Conservation (phyloP, 2,797 vertebrate genomes). For the Sandelia bainsii region DNA sequence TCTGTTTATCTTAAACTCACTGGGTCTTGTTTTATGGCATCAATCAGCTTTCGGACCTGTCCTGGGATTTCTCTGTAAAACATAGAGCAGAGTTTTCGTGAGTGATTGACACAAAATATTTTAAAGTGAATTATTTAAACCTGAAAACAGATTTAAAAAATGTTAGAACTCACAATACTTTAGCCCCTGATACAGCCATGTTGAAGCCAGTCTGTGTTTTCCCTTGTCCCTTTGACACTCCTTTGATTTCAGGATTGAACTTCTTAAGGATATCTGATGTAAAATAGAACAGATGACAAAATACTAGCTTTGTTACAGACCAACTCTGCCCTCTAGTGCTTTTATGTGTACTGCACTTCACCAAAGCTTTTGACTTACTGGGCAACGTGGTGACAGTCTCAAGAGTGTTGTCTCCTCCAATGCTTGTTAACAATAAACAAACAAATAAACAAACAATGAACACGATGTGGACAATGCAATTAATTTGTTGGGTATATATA, state of each 20-base stretch:
- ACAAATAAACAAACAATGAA: background rate
- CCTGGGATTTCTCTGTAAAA: constrained; percentile 85
- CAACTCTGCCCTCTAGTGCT: constrained; percentile 63
- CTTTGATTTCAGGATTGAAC: constrained; percentile 90
- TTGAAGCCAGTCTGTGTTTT: constrained; percentile 86
- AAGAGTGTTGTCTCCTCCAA: constrained; percentile 89
- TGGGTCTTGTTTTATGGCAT: constrained; percentile 83
- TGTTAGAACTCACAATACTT: constrained; percentile 84
- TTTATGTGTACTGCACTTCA: background rate
- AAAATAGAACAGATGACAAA: background rate
- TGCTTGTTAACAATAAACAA: constrained; percentile 75
- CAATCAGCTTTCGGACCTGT: constrained; percentile 86
- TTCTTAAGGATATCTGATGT: constrained; percentile 92
- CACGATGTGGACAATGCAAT: background rate
- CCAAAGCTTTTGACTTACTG: constrained; percentile 83
- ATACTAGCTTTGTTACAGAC: background rate
- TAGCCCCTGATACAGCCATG: constrained; percentile 85
- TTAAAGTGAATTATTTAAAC: background rate
- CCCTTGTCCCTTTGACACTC: constrained; percentile 86
- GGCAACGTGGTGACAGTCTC: constrained; percentile 91
- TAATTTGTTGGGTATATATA: background rate
- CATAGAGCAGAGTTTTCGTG: constrained; percentile 25
- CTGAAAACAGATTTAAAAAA: background rate
- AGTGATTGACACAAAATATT: constrained; percentile 3
- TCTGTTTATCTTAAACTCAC: constrained; percentile 81